Evolutionary conservation across 2,797 vertebrate genomes (phyloP).

Genomic region (Amphiprion clarkii): DNA sequence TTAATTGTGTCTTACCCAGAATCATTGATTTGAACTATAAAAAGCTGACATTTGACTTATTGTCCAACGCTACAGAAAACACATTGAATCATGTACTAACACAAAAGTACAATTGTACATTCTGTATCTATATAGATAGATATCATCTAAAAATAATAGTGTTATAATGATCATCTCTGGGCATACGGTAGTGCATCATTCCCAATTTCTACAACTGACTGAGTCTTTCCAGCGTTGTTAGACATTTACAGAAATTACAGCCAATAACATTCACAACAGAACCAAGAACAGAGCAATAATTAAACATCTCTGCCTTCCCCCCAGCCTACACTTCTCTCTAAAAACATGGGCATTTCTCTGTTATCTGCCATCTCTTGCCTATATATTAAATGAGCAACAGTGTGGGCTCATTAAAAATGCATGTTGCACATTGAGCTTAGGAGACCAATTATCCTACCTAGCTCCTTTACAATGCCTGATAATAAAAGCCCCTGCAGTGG

Average conservation of each 20-base stretch:
- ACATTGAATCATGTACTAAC: not conserved
- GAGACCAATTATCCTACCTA: constrained; percentile 83
- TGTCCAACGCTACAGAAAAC: not conserved
- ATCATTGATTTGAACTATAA: constrained; percentile 10
- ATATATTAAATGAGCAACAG: constrained; percentile 78
- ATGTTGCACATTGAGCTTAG: constrained; percentile 81
- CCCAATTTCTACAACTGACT: not conserved
- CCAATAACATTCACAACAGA: constrained; percentile 29
- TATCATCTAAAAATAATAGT: not conserved
- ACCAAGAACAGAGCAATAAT: constrained; percentile 44
- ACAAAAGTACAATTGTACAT: not conserved
- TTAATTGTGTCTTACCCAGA: constrained; percentile 2
- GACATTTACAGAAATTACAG: constrained; percentile 20
- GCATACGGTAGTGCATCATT: not conserved
- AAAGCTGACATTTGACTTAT: not conserved
- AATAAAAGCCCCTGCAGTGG: constrained; percentile 71
- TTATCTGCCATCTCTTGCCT: constrained; percentile 52
- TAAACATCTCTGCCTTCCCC: constrained; percentile 39
- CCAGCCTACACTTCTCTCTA: constrained; percentile 12
- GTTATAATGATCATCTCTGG: not conserved
- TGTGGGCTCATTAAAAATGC: constrained; percentile 83
- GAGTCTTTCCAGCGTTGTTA: not conserved
- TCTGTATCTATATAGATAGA: too few species aligned
- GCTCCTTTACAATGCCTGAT: constrained; percentile 74
- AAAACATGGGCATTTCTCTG: constrained; percentile 45